Evolutionary conservation across 92 coral and sea anemone genomes (phyloP).

Genomic region (Porites divaricata): DNA sequence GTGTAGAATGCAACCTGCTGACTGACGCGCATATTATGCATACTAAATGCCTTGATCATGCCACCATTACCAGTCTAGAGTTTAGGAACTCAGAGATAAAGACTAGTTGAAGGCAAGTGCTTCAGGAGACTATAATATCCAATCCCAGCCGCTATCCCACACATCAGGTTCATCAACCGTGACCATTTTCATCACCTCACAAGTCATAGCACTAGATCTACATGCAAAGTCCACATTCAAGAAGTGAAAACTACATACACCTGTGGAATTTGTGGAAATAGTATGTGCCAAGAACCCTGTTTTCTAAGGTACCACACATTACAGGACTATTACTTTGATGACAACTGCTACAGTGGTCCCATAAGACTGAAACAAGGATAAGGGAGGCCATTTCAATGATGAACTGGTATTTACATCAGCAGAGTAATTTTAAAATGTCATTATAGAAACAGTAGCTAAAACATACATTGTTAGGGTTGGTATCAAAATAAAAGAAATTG

Average conservation of each 20-base stretch:
- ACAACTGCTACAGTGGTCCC: conserved; percentile 29
- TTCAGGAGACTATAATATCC: not conserved
- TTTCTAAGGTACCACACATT: conserved; percentile 23
- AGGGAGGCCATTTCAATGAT: conserved; percentile 1
- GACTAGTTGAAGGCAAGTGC: conserved; percentile 10
- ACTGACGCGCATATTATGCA: conserved; percentile 34
- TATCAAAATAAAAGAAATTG: no score
- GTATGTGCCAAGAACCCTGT: conserved; percentile 29
- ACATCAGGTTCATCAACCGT: conserved; percentile 30
- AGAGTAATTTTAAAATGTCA: no score
- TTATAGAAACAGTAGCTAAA: no score
- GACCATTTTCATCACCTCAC: conserved; percentile 23
- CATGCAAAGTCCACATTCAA: conserved; percentile 36
- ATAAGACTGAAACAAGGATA: not conserved
- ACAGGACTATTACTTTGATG: conserved; percentile 28
- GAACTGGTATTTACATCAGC: no score
- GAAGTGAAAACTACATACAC: conserved; percentile 4
- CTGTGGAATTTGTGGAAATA: conserved; percentile 33
- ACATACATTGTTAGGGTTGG: no score
- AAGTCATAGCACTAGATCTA: not conserved
- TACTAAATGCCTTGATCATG: conserved; percentile 13
- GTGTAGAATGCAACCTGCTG: no score
- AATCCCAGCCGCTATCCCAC: conserved; percentile 27
- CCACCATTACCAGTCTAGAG: conserved; percentile 17
- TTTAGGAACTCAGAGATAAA: conserved; percentile 14